phyloP scores from a whole-genome alignment of 2,113 vertebrate genomes.

The Chinchilla lanigera region DNA sequence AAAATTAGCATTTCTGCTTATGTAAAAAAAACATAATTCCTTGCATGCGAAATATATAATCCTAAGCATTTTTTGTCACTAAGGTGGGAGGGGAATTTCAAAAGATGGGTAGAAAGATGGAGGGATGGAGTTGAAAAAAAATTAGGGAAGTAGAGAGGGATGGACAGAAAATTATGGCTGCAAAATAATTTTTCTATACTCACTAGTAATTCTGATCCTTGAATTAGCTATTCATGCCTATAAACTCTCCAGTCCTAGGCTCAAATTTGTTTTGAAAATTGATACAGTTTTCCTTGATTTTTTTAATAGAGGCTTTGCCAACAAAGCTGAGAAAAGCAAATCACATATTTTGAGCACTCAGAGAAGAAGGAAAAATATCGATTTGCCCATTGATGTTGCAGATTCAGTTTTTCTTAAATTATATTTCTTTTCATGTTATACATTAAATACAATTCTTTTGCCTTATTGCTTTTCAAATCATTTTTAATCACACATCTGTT shows the following conservation, averaged over 20 bases:
- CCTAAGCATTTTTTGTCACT: background rate
- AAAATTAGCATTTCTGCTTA: background rate
- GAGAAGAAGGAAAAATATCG: background rate
- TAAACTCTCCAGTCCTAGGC: background rate
- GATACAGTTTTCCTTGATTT: background rate
- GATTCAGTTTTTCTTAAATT: background rate
- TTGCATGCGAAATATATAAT: background rate
- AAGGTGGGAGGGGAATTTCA: background rate
- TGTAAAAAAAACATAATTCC: background rate
- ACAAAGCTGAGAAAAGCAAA: background rate
- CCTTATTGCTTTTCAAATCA: conserved; percentile 38
- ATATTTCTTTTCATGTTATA: background rate
- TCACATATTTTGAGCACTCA: background rate
- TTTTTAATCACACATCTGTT: conserved; percentile 51
- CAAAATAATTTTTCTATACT: background rate
- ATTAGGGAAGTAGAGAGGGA: background rate
- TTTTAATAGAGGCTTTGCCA: background rate
- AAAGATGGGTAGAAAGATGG: background rate
- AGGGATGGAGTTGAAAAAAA: background rate
- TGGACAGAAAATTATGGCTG: background rate
- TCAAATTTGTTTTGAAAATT: background rate
- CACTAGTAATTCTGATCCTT: background rate
- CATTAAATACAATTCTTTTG: conserved; percentile 29
- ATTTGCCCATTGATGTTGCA: background rate
- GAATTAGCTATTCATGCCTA: background rate